Evolutionary conservation across 2,113 vertebrate species (phyloP).

Genomic region (Narcine bancroftii): DNA sequence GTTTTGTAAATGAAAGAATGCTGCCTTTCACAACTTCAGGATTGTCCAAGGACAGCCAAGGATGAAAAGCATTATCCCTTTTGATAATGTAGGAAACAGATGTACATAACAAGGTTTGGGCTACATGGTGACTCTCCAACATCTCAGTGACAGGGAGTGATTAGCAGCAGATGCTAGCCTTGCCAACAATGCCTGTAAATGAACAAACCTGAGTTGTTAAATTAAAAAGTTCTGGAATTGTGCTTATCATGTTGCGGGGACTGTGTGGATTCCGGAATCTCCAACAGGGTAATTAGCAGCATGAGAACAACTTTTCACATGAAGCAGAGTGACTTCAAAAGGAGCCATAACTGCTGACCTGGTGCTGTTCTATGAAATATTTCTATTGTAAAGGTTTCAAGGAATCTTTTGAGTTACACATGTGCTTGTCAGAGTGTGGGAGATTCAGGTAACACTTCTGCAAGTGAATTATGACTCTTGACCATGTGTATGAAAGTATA

Average conservation of each 20-base stretch:
- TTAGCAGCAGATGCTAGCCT: background rate
- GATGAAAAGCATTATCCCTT: too few species aligned
- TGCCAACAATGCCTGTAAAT: background rate
- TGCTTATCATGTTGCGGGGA: background rate
- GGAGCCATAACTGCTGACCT: background rate
- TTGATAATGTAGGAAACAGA: too few species aligned
- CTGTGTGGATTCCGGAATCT: background rate
- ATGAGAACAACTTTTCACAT: background rate
- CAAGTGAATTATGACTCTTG: slow-evolving; percentile 15
- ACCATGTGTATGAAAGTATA: background rate
- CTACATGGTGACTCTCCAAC: too few species aligned
- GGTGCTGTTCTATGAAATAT: background rate
- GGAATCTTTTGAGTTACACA: background rate
- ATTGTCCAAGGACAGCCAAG: background rate
- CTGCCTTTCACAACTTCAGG: background rate
- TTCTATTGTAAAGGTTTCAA: background rate
- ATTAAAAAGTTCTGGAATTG: background rate
- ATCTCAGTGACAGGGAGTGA: background rate
- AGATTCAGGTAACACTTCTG: slow-evolving; percentile 1
- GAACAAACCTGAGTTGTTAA: background rate
- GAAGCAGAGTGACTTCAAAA: background rate
- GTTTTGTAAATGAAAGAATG: background rate
- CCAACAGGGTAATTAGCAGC: background rate
- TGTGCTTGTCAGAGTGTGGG: background rate
- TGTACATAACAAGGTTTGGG: too few species aligned